Evolutionary conservation across 2,888 invertebrate genomes (phyloP), one percentile per base, ranked within the genome.

Genomic region (Encarsia formosa): DNA sequence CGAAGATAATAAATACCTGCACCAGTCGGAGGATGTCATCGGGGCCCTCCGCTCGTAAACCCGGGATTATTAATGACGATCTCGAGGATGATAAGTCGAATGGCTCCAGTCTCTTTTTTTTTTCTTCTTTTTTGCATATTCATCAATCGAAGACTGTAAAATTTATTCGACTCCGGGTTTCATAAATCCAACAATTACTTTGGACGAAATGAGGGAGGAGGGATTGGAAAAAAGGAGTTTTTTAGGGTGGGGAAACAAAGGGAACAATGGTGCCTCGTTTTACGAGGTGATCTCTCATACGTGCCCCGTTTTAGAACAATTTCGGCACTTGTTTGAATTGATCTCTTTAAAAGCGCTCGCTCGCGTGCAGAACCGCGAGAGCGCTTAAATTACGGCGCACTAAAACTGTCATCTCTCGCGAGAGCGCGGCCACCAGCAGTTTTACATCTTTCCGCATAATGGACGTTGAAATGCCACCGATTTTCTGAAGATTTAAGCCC

Each of bases 341-440:
- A 54, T 49, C 38, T 45, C 49, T 53, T 53, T 46, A 41, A 54
- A 49, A 19, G 45, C 18, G 6, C 26, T 11, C n/a, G n/a, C 26
- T 35, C 24, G 32, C 8, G 41, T 37, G 49, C 20, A 2, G 41
- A 31, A 46, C n/a, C n/a, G n/a, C n/a, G n/a, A n/a, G n/a, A n/a
- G n/a, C n/a, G n/a, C 46, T 54, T 51, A 43, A 52, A 52, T 54
- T 54, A 54, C 32, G 49, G 38, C 41, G 31, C 38, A 41, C 45
- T 54, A 54, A 54, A 54, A 54, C 53, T 54, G 53, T 54, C 53
- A 49, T 43, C 44, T 26, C 26, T 6, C 26, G 26, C 26, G 26
- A 6, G 11, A 26, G 26, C 26, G 26, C 29, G 26, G 13, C 19
- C 32, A 37, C 45, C 32, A 42, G 45, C 35, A 47, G 37, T 38